A percentile compares a stretch with the other conserved stretches of the same genome.
These are phyloP conservation scores for Trilocha varians DNA, from an alignment of 2,888 invertebrate genomes.

Conservation along the genomic window DNA sequence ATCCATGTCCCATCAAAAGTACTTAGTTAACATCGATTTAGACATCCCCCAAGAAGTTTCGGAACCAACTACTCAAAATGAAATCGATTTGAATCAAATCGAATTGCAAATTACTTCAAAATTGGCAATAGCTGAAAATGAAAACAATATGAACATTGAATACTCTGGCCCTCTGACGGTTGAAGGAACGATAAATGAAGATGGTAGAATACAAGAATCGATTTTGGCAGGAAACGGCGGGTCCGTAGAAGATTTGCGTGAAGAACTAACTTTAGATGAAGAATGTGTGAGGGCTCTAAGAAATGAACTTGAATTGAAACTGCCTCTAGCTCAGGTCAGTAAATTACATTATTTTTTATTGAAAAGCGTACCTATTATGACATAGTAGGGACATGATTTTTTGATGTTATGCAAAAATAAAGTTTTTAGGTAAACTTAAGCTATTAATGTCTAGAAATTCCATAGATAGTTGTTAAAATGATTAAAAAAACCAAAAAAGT, in stretches of 20 bases:
- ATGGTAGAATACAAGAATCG: slow-evolving; percentile 40
- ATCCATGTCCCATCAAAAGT: slow-evolving; percentile 51
- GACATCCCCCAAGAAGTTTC: slow-evolving; percentile 21
- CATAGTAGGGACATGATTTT: too few species aligned
- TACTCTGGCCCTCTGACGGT: slow-evolving; percentile 57
- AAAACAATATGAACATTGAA: slow-evolving; percentile 68
- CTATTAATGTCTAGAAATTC: too few species aligned
- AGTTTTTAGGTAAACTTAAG: too few species aligned
- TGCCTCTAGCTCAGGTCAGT: slow-evolving; percentile 78
- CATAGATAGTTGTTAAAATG: too few species aligned
- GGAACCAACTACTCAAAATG: slow-evolving; percentile 27
- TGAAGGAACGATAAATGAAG: slow-evolving; percentile 43
- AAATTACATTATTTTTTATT: too few species aligned
- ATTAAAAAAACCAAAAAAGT: background rate
- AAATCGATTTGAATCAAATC: slow-evolving; percentile 55
- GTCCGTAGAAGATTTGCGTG: slow-evolving; percentile 64
- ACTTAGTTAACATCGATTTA: slow-evolving; percentile 50
- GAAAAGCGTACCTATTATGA: too few species aligned
- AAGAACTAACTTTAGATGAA: slow-evolving; percentile 76
- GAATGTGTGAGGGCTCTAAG: slow-evolving; percentile 80
- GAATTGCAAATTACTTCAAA: slow-evolving; percentile 63
- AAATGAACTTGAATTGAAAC: slow-evolving; percentile 79
- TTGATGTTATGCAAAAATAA: too few species aligned
- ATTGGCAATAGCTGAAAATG: slow-evolving; percentile 67
- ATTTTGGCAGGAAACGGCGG: slow-evolving; percentile 66